A percentile compares a stretch with the other conserved stretches of the same genome.
Evolutionary conservation across 2,113 vertebrate species (phyloP).

Genomic region (Corvus cornix): DNA sequence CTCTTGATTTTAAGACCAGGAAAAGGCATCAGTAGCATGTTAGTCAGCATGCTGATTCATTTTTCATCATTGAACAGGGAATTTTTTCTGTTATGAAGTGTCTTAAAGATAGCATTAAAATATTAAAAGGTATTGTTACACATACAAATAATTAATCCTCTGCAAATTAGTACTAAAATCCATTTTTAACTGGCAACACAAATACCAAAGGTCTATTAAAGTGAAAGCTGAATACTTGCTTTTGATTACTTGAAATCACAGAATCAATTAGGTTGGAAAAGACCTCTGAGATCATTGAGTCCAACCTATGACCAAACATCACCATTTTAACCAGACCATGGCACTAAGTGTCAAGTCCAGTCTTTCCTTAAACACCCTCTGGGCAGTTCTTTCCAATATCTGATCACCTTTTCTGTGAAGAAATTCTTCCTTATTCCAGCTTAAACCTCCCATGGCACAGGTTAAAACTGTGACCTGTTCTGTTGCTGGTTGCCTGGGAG

Average conservation of each 20-base stretch:
- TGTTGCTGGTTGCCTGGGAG: neutral
- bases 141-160: neutral
- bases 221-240: neutral
- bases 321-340: neutral
- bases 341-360: neutral
- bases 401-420: neutral
- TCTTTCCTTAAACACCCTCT: neutral
- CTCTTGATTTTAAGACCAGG: no score
- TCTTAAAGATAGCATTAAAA: neutral
- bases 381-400: neutral
- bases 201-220: neutral
- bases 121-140: neutral
- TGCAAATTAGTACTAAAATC: constrained; percentile 26
- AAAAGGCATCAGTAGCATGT: neutral
- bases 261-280: neutral
- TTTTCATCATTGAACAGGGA: neutral
- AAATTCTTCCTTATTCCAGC: neutral
- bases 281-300: neutral
- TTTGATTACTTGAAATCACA: constrained; percentile 35
- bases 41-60: neutral
- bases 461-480: neutral
- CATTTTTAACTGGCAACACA: neutral
- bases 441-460: accelerated
- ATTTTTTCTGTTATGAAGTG: neutral
- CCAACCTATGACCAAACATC: neutral